A percentile compares a stretch with the other conserved stretches of the same genome.
These are phyloP conservation scores for Aphaenogaster floridana DNA, from an alignment of 1,140 invertebrate species.

Conservation along the genomic window DNA sequence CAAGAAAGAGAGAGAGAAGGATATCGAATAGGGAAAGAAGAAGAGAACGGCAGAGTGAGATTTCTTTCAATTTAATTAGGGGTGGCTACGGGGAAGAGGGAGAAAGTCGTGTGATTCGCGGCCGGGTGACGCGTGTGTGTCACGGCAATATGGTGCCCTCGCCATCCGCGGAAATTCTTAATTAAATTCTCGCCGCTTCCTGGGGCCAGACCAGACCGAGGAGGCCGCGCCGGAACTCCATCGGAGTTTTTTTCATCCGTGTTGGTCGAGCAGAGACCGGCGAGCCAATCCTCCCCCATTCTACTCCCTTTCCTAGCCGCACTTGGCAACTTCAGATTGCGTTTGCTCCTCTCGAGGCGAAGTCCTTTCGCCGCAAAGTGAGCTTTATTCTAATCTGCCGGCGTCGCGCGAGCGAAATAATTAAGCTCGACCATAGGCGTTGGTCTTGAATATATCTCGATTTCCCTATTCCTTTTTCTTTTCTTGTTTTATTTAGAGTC, in stretches of 20 bases:
- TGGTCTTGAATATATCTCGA: slow-evolving; percentile 46
- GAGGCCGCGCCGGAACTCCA: slow-evolving; percentile 65
- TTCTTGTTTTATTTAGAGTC: slow-evolving; percentile 42
- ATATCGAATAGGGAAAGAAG: slow-evolving; percentile 44
- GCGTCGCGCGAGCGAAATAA: slow-evolving; percentile 63
- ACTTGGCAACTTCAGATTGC: slow-evolving; percentile 66
- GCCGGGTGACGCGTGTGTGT: slow-evolving; percentile 79
- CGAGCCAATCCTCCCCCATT: slow-evolving; percentile 12
- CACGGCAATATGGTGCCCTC: slow-evolving; percentile 79
- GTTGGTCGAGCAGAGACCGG: slow-evolving; percentile 43
- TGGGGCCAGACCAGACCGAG: slow-evolving; percentile 48
- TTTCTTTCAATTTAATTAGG: slow-evolving; percentile 85
- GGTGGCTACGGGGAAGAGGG: background rate
- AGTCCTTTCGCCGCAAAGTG: slow-evolving; percentile 59
- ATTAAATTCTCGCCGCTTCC: slow-evolving; percentile 83
- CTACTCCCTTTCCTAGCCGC: slow-evolving; percentile 4
- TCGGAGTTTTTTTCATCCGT: slow-evolving; percentile 81
- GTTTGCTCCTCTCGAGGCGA: slow-evolving; percentile 53
- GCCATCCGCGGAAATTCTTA: slow-evolving; percentile 82
- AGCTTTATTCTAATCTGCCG: slow-evolving; percentile 73
- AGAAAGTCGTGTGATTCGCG: slow-evolving; percentile 46
- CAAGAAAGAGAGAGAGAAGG: slow-evolving; percentile 35
- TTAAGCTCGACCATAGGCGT: slow-evolving; percentile 65
- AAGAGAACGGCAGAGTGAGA: slow-evolving; percentile 68
- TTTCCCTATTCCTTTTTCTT: slow-evolving; percentile 41